Base-by-base conservation (phyloP, 2,888 invertebrate genomes). In the Acleris holmiana region DNA sequence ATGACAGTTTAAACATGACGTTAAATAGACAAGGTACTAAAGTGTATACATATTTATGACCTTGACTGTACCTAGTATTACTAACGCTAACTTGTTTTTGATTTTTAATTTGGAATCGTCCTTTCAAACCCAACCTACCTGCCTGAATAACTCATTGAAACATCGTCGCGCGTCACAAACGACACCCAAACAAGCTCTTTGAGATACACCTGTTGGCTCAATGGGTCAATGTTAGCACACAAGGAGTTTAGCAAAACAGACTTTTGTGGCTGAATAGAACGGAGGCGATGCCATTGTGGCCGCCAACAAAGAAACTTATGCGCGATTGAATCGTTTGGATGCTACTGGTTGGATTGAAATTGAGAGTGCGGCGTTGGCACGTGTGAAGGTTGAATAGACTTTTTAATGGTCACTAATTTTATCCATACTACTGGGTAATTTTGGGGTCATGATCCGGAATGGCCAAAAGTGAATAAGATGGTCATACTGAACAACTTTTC, bases 141-240 rank as follows among this genome's bases (percentile, higher is more conserved):
- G 35, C 35, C 35, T 13, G 4, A 13, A 13, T 4, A 35, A 13
- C 35, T 13, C 35, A 13, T 35, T 35, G 35, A 35, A 35, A 35
- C 35, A 35, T 35, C 4, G 35, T 13, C n/a, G 44, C 17, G 7
- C 44, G 44, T n/a, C 44, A 41, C 15, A 35, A 35, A 82, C 86
- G 86, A 86, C 89, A 90, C 90, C 89, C 89, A 91, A 90, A 91
- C 89, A 90, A 87, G 81, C 78, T 83, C 81, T 86, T 85, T 85
- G 85, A 82, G 82, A 86, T 79, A 86, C 89, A 90, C 89, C 90
- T 89, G 89, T 88, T 89, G 88, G 88, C 81, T 88, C 90, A 90
- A 88, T 90, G 88, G 91, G 91, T 91, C 90, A 91, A 91, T 90
- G 90, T 89, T 89, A 87, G 82, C 81, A 82, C 85, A 88, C 85